A percentile compares a stretch with the other conserved stretches of the same genome.
Evolutionary conservation across 2,888 invertebrate species (phyloP).

Genomic region (Chaitophorus viminalis): DNA sequence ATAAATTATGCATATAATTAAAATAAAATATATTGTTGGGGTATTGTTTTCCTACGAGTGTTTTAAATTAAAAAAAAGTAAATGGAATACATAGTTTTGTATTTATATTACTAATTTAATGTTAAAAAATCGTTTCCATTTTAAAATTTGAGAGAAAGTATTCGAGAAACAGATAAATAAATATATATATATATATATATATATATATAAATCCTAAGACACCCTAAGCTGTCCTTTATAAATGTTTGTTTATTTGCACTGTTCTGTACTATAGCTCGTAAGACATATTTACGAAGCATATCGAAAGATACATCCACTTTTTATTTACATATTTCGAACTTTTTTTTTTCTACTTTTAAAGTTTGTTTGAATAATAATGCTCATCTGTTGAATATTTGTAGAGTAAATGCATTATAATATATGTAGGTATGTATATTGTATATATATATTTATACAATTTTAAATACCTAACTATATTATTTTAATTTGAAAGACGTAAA

Average conservation of each 20-base stretch:
- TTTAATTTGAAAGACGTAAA: constrained; percentile 16
- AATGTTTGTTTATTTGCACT: constrained; percentile 31
- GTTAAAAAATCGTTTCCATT: background rate
- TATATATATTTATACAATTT: background rate
- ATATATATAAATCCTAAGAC: background rate
- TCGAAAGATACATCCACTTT: background rate
- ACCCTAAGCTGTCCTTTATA: background rate
- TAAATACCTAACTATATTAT: background rate
- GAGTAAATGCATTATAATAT: no score
- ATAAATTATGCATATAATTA: background rate
- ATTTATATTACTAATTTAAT: no score
- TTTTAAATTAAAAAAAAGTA: no score
- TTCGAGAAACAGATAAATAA: background rate
- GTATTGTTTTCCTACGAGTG: no score
- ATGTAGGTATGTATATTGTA: no score
- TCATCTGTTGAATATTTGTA: constrained; percentile 36
- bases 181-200: no score
- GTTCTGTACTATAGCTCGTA: background rate
- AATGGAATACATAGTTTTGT: no score
- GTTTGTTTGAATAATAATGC: background rate
- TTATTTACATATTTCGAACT: background rate
- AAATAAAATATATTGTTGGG: no score
- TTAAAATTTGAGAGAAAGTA: background rate
- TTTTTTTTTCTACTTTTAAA: background rate
- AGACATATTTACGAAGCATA: background rate